Evolutionary conservation across 1,140 invertebrate genomes (phyloP).

Genomic region (Formica exsecta): DNA sequence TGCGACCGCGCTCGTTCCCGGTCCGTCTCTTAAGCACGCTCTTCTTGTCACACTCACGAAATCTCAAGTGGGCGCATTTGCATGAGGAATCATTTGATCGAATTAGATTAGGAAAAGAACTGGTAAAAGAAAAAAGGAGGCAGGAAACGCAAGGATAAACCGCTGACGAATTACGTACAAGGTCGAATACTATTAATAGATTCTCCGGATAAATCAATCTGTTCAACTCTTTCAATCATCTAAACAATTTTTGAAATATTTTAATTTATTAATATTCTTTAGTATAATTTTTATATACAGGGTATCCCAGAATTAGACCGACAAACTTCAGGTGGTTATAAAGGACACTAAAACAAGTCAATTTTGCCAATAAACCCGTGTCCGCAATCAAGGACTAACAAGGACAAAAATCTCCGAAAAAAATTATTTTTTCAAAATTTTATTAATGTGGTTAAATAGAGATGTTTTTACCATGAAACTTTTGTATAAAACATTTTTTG

Average conservation of each 20-base stretch:
- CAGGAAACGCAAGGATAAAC: slow-evolving; percentile 11
- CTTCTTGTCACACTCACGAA: slow-evolving; percentile 35
- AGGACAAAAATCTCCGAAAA: too few species aligned
- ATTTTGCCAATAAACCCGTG: too few species aligned
- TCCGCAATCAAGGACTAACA: too few species aligned
- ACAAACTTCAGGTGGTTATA: too few species aligned
- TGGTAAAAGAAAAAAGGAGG: slow-evolving; percentile 7
- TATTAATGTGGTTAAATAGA: too few species aligned
- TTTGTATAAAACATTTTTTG: too few species aligned
- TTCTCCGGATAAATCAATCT: background rate
- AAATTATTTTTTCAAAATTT: too few species aligned
- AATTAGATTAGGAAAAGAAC: slow-evolving; percentile 29
- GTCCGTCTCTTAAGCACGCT: slow-evolving; percentile 6
- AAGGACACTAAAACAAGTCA: too few species aligned
- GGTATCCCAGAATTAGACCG: too few species aligned
- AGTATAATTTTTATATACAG: too few species aligned
- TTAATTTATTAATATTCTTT: background rate
- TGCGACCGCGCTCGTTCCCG: background rate
- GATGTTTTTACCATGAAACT: too few species aligned
- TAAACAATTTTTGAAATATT: background rate
- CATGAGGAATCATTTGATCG: slow-evolving; percentile 23
- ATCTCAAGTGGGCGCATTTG: slow-evolving; percentile 47
- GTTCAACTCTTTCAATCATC: background rate
- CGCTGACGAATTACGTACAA: background rate
- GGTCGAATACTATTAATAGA: background rate